Evolutionary conservation across 2,113 vertebrate species (phyloP).

Genomic region (Nannospalax galili): DNA sequence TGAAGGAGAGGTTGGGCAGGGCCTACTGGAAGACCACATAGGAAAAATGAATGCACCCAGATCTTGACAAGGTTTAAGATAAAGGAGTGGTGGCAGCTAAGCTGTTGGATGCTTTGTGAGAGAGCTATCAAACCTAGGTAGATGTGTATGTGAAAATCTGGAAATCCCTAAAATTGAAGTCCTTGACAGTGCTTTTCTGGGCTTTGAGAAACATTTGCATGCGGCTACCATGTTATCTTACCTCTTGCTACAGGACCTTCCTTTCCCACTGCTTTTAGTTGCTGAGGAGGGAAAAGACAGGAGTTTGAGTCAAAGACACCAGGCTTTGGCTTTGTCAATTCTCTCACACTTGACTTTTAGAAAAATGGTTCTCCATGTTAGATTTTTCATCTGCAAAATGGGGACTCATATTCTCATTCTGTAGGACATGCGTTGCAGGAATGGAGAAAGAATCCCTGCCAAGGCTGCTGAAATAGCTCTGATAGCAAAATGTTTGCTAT

Average conservation of each 20-base stretch:
- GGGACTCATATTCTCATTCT: not conserved
- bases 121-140: not conserved
- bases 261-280: not conserved
- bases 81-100: not conserved
- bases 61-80: not conserved
- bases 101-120: not conserved
- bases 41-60: not conserved
- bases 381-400: not conserved
- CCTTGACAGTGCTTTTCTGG: not conserved
- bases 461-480: not conserved
- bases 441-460: not conserved
- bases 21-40: not conserved
- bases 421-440: not conserved
- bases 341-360: not conserved
- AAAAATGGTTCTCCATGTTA: not conserved
- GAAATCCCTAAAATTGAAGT: not conserved
- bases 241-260: not conserved
- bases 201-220: not conserved
- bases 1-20: not conserved
- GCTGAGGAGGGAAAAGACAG: not conserved
- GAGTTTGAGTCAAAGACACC: not conserved
- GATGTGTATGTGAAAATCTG: not conserved
- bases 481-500: not conserved
- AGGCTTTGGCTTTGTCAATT: not conserved
- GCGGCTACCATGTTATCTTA: fast-evolving